Evolutionary conservation across 2,113 vertebrate genomes (phyloP).

Genomic region (Hippocampus zosterae): DNA sequence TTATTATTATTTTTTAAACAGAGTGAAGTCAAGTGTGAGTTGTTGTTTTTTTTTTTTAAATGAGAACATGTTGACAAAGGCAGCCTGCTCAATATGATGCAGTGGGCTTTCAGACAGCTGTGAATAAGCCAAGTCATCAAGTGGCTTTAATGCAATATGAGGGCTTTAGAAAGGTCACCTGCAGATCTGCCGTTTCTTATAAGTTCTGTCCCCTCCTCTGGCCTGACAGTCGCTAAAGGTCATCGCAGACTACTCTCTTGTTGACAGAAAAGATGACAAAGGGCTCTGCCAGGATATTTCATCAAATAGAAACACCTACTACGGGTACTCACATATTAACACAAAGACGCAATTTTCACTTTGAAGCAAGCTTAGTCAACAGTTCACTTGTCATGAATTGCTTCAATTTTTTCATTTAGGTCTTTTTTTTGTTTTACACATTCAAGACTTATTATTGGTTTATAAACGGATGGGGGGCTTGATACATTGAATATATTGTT

Average conservation of each 20-base stretch:
- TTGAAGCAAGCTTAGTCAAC: slow-evolving; percentile 17
- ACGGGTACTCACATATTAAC: slow-evolving; percentile 30
- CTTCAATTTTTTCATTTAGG: neutral
- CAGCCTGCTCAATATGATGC: slow-evolving; percentile 29
- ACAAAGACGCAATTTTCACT: slow-evolving; percentile 38
- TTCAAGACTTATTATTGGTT: neutral
- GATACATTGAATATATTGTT: neutral
- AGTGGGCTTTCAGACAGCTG: slow-evolving; percentile 45
- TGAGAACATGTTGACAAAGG: slow-evolving; percentile 10
- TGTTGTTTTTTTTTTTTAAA: slow-evolving; percentile 22
- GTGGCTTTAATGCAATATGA: slow-evolving; percentile 65
- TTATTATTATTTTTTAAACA: slow-evolving; percentile 8
- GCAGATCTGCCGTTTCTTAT: slow-evolving; percentile 62
- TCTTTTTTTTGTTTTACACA: neutral
- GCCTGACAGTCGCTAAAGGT: slow-evolving; percentile 62
- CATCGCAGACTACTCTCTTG: slow-evolving; percentile 54
- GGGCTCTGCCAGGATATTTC: slow-evolving; percentile 42
- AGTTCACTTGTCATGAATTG: neutral
- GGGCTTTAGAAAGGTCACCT: slow-evolving; percentile 64
- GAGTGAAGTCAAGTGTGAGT: neutral
- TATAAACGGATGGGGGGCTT: neutral
- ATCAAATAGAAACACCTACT: slow-evolving; percentile 34
- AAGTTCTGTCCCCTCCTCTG: slow-evolving; percentile 54
- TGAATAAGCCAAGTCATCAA: slow-evolving; percentile 65
- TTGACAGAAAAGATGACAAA: slow-evolving; percentile 52